Percentiles rank a stretch among this genome's conserved stretches.
Conservation (phyloP, 2,888 invertebrate genomes). For the Calliscelio sp. region DNA sequence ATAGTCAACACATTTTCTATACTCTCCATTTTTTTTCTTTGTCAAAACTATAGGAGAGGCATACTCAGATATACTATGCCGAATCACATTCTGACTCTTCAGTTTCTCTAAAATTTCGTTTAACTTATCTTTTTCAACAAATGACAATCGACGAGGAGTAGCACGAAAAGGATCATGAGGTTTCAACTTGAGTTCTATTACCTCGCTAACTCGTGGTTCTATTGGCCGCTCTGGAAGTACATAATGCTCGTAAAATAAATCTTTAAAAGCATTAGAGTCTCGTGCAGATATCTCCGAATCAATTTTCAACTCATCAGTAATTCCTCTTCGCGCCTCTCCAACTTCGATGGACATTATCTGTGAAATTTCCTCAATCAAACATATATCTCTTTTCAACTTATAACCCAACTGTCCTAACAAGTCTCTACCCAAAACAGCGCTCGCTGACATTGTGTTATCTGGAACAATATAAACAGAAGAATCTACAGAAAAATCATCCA, state of each 20-base stretch:
- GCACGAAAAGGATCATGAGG: conserved; percentile 26
- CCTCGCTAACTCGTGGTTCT: not conserved
- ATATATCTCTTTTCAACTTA: not conserved
- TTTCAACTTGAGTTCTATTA: not conserved
- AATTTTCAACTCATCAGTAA: conserved; percentile 6
- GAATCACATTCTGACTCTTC: not conserved
- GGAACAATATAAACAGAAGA: conserved; percentile 6
- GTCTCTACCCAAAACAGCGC: conserved; percentile 2
- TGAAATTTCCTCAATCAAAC: not conserved
- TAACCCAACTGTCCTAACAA: conserved; percentile 10
- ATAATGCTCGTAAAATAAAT: not conserved
- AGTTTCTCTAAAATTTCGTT: not conserved
- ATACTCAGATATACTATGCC: conserved; percentile 10
- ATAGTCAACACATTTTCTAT: conserved; percentile 26
- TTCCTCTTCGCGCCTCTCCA: conserved; percentile 11
- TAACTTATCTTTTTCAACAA: conserved; percentile 3
- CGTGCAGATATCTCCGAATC: not conserved
- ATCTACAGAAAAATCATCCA: not conserved
- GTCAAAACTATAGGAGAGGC: conserved; percentile 29
- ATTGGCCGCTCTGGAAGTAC: not conserved
- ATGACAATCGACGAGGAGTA: conserved; percentile 15
- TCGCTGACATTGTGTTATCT: not conserved
- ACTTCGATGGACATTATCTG: not conserved
- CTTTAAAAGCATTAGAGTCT: not conserved
- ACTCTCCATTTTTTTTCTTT: conserved; percentile 28